Base-by-base conservation (phyloP, 2,888 invertebrate species). In the Epistrophella euchroma region DNA sequence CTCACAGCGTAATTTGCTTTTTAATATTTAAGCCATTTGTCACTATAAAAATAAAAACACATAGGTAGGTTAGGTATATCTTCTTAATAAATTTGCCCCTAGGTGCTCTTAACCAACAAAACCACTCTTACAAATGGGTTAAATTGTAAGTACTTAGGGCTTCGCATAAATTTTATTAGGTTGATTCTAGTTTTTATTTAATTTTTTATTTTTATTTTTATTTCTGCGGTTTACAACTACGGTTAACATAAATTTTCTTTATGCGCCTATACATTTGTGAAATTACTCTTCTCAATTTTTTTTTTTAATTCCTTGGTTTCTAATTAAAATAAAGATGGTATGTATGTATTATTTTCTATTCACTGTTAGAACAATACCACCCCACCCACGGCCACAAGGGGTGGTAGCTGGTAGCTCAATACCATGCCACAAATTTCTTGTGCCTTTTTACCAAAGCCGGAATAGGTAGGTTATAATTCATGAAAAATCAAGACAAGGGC, bases 281-380 rank as follows among this genome's bases (percentile, higher is more conserved):
- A 81, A 85, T 81, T 77, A 68, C 81, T 73, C 60, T 52, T 66
- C 32, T 64, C 40, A 13, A 45, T 43, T 32, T 60, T 91, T 93
- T 43, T 43, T 2, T 87, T 37, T 52, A 35, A 32, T 71, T 62
- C 60, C 17, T 17, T 2, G 4, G 32, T 43, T 77, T 70, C 75
- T 85, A 86, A 86, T 86, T 86, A 86, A 86, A 86, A 86, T 77
- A 77, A 86, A 81, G 73, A 77, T 58, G n/a, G n/a, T n/a, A n/a
- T n/a, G n/a, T n/a, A n/a, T 62, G 72, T 73, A 64, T 77, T 81
- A 81, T 81, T 74, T 81, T 56, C 68, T 58, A 81, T 85, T 73
- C 50, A 76, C 37, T 58, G 25, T 60, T 37, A 45, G 66, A 17
- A 68, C 68, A 68, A 68, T 52, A 37, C 50, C 55, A 45, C 35